Evolutionary conservation across 2,797 vertebrate genomes (phyloP), one percentile per base, ranked within the genome.

Genomic region (Rallus crepitans): DNA sequence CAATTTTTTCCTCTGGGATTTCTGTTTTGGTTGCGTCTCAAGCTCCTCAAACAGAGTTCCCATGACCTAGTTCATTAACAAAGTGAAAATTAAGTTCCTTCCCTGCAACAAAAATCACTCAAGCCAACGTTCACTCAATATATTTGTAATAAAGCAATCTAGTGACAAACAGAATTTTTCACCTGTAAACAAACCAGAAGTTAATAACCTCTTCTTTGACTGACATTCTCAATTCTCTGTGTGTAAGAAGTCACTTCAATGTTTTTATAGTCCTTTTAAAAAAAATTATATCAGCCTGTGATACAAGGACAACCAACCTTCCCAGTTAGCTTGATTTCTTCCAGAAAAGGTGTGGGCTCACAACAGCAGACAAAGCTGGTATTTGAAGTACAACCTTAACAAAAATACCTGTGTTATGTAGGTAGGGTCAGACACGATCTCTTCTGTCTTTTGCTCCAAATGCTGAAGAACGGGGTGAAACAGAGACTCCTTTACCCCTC

Each of bases 401-500:
- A 83, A 59, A 72, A 50, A 94, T 98, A 99, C 99, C 98, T 98
- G 98, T 91, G 95, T 96, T 84, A 99, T 70, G 27, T 99, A 99
- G 4, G 97, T 86, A 20, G 98, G 97, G 91, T 99, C 99, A 18
- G 99, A 98, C 15, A 98, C 37, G 73, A 99, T 98, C 96, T 99
- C 99, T 89, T 99, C 99, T 1, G 97, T 95, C 52, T 98, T 98
- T 90, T 97, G 97, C 64, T 98, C 97, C 61, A 99, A 93, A 69
- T 94, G 97, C 91, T 98, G 97, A 80, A 98, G 96, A 80, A 99
- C 59, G 78, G 98, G 98, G 79, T 97, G 95, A 96, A 98, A 98
- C 0, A 97, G 95, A 45, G 98, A 99, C 2, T 94, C 37, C 42
- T 65, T 88, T 47, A 97, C 59, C 37, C 60, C 95, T 4, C 97